Evolutionary conservation across 2,797 vertebrate species (phyloP).

Genomic region (Morus bassanus): DNA sequence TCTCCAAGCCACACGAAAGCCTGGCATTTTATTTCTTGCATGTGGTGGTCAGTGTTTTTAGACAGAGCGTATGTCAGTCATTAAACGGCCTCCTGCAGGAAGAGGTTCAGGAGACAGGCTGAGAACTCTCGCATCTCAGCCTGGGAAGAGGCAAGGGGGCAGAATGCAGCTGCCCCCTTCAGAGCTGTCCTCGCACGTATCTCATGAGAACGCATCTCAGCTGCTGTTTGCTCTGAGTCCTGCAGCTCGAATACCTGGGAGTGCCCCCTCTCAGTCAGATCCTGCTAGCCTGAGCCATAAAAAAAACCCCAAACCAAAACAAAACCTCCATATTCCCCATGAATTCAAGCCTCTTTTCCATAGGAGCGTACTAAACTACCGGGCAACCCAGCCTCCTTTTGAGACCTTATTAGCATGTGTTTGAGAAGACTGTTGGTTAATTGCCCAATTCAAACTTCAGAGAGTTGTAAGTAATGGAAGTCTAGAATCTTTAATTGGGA

Average conservation of each 20-base stretch:
- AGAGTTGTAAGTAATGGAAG: conserved; percentile 72
- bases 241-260: not conserved
- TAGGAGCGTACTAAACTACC: not conserved
- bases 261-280: not conserved
- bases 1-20: not conserved
- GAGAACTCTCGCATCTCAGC: not conserved
- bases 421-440: conserved; percentile 59
- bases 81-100: not conserved
- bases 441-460: conserved; percentile 72
- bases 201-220: not conserved
- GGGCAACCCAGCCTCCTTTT: conserved; percentile 6
- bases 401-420: conserved; percentile 41
- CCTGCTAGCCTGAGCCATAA: not conserved
- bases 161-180: not conserved
- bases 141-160: not conserved
- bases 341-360: not conserved
- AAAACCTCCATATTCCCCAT: not conserved
- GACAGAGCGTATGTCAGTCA: not conserved
- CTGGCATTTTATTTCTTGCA: not conserved
- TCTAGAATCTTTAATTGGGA: conserved; percentile 69
- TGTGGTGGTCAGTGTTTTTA: not conserved
- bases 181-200: not conserved
- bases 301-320: not conserved
- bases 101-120: not conserved
- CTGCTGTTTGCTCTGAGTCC: not conserved